Evolutionary conservation across 2,797 vertebrate species (phyloP).

Genomic region (Coreius guichenoti): DNA sequence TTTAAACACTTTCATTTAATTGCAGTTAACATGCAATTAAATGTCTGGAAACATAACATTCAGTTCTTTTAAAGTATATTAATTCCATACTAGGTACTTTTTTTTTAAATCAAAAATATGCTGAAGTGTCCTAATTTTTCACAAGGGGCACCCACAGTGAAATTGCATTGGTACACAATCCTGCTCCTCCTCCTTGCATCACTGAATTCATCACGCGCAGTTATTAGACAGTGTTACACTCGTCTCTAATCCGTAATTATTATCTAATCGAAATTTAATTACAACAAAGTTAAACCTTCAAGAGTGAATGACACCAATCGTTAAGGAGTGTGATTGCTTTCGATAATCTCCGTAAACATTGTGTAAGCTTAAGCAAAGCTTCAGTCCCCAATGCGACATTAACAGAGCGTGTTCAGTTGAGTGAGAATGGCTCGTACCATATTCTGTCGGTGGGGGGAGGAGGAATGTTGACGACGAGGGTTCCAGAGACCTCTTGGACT

Average conservation of each 20-base stretch:
- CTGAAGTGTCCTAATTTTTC: not conserved
- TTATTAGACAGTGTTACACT: not conserved
- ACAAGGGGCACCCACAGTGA: not conserved
- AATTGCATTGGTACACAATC: not conserved
- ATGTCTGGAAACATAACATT: not conserved
- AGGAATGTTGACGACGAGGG: constrained; percentile 85
- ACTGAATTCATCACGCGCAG: not conserved
- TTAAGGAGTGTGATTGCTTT: constrained; percentile 20
- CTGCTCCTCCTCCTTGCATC: not conserved
- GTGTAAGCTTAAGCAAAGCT: constrained; percentile 29
- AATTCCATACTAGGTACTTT: not conserved
- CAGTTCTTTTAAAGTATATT: not conserved
- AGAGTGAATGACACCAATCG: not conserved
- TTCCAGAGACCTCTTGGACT: constrained; percentile 86
- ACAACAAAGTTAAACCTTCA: constrained; percentile 20
- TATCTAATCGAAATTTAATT: constrained; percentile 19
- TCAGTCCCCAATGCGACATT: constrained; percentile 4
- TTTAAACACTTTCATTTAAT: not conserved
- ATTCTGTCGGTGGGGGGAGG: constrained; percentile 88
- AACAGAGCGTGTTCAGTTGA: not conserved
- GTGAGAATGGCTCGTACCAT: constrained; percentile 76
- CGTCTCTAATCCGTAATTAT: constrained; percentile 24
- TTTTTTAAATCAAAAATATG: not conserved
- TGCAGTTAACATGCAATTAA: not conserved
- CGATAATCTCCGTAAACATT: constrained; percentile 8